Evolutionary conservation across 2,888 invertebrate species (phyloP), one percentile per base, ranked within the genome.

Genomic region (Andrena minutula): DNA sequence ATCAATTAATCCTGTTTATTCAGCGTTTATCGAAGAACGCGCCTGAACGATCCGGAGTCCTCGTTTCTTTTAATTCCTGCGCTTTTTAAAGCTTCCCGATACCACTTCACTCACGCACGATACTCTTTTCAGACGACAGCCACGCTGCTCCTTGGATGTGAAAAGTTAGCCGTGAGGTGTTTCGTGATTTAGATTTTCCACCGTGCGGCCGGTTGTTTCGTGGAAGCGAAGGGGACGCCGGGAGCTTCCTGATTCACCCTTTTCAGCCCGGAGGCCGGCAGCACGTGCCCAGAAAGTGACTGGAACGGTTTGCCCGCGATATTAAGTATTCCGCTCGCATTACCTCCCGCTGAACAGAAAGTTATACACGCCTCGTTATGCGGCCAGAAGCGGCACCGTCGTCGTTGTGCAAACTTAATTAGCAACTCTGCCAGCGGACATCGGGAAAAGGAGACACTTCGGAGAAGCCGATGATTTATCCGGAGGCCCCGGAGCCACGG

Each of bases 391-490:
- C 64, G 72, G 78, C 68, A 82, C 81, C 82, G 65, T 73, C 85
- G 83, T 84, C 83, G 83, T 84, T 85, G 81, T 88, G 91, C 85
- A 90, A 91, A 90, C 90, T 85, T 89, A 91, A 90, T 90, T 91
- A 90, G 87, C 89, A 74, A 83, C 85, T 85, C 65, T 66, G 78
- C 72, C 82, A 68, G 53, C 77, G 71, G 76, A 47, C 79, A 74
- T 82, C 81, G 79, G 70, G 65, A 73, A 76, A 73, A 71, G 61
- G 75, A 79, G 83, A 83, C 75, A 78, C 79, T 75, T 83, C 75
- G 83, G 76, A 87, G 80, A 79, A 80, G 73, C 41, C 63, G 84
- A 87, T 75, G 80, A 85, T 82, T 79, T 75, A 79, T 86, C 76
- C 76, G 60, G 47, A 51, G 68, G 49, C 41, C 68, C 60, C 56